phyloP scores from a whole-genome alignment of 2,113 vertebrate genomes.

The Oophaga pumilio region DNA sequence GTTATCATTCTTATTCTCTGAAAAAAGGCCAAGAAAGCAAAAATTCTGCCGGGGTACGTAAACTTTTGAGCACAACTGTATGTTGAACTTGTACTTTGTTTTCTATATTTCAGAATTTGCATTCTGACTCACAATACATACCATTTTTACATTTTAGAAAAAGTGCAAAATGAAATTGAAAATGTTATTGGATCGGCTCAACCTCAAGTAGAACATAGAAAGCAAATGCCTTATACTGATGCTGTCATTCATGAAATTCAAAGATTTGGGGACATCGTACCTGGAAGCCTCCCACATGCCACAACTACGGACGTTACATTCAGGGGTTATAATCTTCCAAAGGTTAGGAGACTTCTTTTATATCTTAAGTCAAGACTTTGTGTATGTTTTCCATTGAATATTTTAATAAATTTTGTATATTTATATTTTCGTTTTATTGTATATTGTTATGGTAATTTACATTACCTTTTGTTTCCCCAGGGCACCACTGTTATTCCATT shows the following conservation, averaged over 20 bases:
- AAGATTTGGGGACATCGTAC: not conserved
- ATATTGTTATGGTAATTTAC: not conserved
- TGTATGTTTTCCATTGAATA: too few species aligned
- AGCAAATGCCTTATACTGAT: not conserved
- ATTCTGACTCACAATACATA: not conserved
- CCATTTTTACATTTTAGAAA: not conserved
- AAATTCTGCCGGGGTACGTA: too few species aligned
- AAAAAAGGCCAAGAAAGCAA: too few species aligned
- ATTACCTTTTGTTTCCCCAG: not conserved
- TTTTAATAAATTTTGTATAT: too few species aligned
- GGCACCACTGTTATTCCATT: not conserved
- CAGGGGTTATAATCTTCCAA: not conserved
- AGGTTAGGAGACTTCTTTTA: not conserved
- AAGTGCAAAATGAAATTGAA: not conserved
- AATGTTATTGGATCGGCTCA: not conserved
- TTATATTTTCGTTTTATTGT: too few species aligned
- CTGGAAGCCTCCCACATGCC: not conserved
- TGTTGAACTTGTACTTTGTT: too few species aligned
- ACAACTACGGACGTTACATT: not conserved
- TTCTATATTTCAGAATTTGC: too few species aligned
- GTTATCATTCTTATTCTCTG: too few species aligned
- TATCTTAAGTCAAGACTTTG: too few species aligned
- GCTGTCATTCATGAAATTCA: conserved; percentile 13
- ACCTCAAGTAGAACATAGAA: not conserved
- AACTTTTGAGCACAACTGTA: too few species aligned